These are phyloP conservation scores for Heliconius eleuchia DNA, from an alignment of 1,140 invertebrate genomes.

Conservation along the genomic window DNA sequence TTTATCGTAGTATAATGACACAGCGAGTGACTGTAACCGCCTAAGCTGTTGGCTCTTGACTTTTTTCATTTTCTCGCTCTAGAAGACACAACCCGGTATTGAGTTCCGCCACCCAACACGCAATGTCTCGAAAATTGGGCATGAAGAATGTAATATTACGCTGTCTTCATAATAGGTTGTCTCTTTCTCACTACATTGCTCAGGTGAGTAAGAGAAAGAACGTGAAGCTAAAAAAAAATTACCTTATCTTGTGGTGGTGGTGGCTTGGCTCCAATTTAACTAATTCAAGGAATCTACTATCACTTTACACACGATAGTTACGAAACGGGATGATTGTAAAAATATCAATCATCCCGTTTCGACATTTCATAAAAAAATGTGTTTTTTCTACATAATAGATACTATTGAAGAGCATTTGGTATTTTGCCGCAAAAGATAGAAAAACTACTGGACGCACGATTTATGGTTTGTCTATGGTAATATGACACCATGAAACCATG, in stretches of 20 bases:
- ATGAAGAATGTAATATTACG: neutral
- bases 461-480: constrained; percentile 26
- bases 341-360: constrained; percentile 11
- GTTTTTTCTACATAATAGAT: constrained; percentile 8
- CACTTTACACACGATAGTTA: neutral
- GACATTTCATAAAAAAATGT: constrained; percentile 14
- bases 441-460: constrained; percentile 11
- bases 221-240: no score
- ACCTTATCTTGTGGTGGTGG: neutral
- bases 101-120: neutral
- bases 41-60: no score
- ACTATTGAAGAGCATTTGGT: constrained; percentile 21
- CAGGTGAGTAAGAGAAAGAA: no score
- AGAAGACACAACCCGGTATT: neutral
- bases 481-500: constrained; percentile 8
- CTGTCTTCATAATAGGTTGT: neutral
- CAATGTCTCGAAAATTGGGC: neutral
- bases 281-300: neutral
- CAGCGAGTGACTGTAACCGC: no score
- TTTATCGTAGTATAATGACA: no score
- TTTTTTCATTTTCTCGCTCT: no score
- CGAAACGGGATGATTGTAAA: no score
- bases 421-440: constrained; percentile 13
- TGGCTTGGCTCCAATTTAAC: neutral
- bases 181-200: no score